Conservation (phyloP, 2,888 invertebrate species). For the Taphrorychus bicolor region DNA sequence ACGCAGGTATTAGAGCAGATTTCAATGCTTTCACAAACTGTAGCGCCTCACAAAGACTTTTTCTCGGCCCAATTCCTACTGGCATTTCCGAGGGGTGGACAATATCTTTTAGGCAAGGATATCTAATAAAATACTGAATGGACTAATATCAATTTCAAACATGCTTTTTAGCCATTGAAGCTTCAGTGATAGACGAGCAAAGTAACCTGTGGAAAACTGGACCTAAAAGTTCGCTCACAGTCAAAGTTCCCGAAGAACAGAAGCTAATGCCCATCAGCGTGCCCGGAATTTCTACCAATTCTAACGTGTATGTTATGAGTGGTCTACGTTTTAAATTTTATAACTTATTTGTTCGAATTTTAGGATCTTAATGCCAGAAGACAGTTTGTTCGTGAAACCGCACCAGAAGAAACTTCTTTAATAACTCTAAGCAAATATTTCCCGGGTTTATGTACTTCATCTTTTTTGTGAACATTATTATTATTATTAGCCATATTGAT, state of each 20-base stretch:
- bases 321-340: neutral
- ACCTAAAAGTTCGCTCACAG: constrained; percentile 76
- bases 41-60: constrained; percentile 91
- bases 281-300: constrained; percentile 57
- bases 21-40: constrained; percentile 75
- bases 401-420: constrained; percentile 26
- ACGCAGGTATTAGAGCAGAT: constrained; percentile 56
- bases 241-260: constrained; percentile 75
- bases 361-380: constrained; percentile 58
- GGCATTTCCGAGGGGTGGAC: constrained; percentile 71
- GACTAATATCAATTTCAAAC: neutral
- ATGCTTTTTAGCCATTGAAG: constrained; percentile 70
- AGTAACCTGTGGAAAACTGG: constrained; percentile 92
- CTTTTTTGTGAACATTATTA: too few species aligned
- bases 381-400: constrained; percentile 45
- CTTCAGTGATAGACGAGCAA: constrained; percentile 83
- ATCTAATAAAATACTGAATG: neutral
- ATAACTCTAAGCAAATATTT: too few species aligned
- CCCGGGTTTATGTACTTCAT: too few species aligned
- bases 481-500: too few species aligned
- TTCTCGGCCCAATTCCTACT: constrained; percentile 92
- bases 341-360: constrained; percentile 13
- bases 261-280: constrained; percentile 56
- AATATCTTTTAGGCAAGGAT: constrained; percentile 64
- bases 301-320: constrained; percentile 55